These are phyloP conservation scores for Penaeus indicus DNA, from an alignment of 1,140 invertebrate species.

Conservation along the genomic window DNA sequence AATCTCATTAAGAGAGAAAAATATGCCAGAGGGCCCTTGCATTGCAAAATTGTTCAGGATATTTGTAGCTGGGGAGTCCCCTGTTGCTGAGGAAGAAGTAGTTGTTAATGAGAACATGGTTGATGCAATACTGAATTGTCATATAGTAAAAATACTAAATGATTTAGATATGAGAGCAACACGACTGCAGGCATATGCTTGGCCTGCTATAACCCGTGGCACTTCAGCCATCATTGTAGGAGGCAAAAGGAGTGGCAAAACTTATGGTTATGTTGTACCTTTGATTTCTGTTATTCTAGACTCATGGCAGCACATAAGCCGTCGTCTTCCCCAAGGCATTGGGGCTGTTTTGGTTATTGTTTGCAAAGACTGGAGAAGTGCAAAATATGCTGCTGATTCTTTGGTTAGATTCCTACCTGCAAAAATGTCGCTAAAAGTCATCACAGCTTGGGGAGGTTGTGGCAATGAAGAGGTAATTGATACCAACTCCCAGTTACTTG, in stretches of 20 bases:
- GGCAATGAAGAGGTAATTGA: constrained; percentile 29
- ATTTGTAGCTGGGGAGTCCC: constrained; percentile 35
- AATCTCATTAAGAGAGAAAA: constrained; percentile 21
- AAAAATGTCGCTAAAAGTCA: constrained; percentile 9
- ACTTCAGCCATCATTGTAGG: constrained; percentile 49
- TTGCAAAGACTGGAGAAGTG: constrained; percentile 37
- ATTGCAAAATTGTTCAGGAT: constrained; percentile 42
- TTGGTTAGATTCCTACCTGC: constrained; percentile 34
- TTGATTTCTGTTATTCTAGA: constrained; percentile 42
- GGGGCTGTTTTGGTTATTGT: constrained; percentile 45
- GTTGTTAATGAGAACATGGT: constrained; percentile 39
- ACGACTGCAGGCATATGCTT: constrained; percentile 46
- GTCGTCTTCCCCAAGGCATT: constrained; percentile 38
- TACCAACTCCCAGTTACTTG: constrained; percentile 23
- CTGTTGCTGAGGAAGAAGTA: constrained; percentile 37
- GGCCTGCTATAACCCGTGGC: constrained; percentile 39
- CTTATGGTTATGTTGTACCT: constrained; percentile 43
- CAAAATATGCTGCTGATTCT: constrained; percentile 14
- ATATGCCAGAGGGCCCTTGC: neutral
- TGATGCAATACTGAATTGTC: constrained; percentile 26
- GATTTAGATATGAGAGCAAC: constrained; percentile 33
- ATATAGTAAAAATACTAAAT: constrained; percentile 22
- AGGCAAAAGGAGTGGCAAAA: constrained; percentile 41
- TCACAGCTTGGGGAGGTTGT: constrained; percentile 56
- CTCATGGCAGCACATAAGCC: constrained; percentile 32